Evolutionary conservation across 2,113 vertebrate species (phyloP).

Genomic region (Lethenteron camtschaticum): DNA sequence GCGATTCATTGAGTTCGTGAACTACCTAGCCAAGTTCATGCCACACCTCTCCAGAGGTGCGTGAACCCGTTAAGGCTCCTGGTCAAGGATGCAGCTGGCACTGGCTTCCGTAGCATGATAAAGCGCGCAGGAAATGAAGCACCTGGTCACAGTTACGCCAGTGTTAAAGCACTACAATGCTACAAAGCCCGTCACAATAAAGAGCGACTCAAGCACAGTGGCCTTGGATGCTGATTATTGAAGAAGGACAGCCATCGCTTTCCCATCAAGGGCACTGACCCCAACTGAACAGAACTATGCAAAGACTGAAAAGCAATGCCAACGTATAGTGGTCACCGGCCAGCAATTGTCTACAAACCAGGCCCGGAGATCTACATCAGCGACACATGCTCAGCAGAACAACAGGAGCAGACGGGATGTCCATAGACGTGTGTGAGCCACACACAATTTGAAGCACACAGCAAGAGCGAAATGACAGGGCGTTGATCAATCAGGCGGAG

Average conservation of each 20-base stretch:
- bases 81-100: not conserved
- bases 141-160: not conserved
- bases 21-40: slow-evolving; percentile 1
- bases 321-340: slow-evolving; percentile 11
- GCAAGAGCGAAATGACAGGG: not conserved
- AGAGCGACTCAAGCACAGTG: slow-evolving; percentile 1
- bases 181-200: slow-evolving; percentile 5
- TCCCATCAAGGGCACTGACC: not conserved
- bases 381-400: slow-evolving; percentile 8
- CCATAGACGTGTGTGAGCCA: not conserved
- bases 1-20: not conserved
- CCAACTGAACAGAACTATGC: not conserved
- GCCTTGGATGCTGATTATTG: not conserved
- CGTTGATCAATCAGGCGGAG: not conserved
- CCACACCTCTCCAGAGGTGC: not conserved
- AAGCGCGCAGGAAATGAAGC: not conserved
- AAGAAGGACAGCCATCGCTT: not conserved
- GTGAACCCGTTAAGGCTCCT: not conserved
- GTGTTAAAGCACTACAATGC: not conserved
- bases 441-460: not conserved
- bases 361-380: slow-evolving; percentile 10
- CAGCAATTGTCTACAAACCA: slow-evolving; percentile 10
- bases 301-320: slow-evolving; percentile 4
- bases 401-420: not conserved
- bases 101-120: not conserved